Conservation (phyloP, 2,113 vertebrate species). For the Hypocryptadius cinnamomeus region DNA sequence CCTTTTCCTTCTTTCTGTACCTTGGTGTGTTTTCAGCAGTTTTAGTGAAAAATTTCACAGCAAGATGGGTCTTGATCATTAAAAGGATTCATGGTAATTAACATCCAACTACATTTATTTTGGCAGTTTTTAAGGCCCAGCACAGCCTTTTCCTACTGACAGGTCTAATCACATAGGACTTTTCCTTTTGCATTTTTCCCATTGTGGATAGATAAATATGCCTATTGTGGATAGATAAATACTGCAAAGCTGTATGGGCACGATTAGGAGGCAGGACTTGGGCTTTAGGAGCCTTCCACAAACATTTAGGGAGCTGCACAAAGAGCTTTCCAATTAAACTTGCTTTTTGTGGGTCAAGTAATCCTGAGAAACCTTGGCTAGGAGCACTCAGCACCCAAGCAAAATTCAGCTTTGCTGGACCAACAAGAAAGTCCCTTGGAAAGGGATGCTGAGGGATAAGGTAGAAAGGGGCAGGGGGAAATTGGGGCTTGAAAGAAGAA, state of each 20-base stretch:
- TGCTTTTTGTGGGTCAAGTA: not conserved
- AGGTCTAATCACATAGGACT: not conserved
- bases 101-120: not conserved
- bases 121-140: not conserved
- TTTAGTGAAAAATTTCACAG: not conserved
- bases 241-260: not conserved
- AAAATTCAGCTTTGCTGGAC: not conserved
- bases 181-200: not conserved
- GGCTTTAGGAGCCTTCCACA: not conserved
- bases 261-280: not conserved
- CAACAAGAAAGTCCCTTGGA: not conserved
- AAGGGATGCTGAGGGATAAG: not conserved
- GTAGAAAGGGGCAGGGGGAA: not conserved
- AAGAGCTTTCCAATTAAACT: not conserved
- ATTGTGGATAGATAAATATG: not conserved
- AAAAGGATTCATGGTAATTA: not conserved
- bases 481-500: not conserved
- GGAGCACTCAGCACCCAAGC: not conserved
- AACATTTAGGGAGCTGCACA: not conserved
- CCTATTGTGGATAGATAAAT: not conserved
- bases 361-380: not conserved
- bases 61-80: fast-evolving
- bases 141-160: not conserved
- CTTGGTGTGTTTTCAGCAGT: not conserved
- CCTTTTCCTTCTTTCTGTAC: not conserved